These are phyloP conservation scores for Metallyticus violacea DNA, from an alignment of 2,888 invertebrate genomes.

Conservation along the genomic window DNA sequence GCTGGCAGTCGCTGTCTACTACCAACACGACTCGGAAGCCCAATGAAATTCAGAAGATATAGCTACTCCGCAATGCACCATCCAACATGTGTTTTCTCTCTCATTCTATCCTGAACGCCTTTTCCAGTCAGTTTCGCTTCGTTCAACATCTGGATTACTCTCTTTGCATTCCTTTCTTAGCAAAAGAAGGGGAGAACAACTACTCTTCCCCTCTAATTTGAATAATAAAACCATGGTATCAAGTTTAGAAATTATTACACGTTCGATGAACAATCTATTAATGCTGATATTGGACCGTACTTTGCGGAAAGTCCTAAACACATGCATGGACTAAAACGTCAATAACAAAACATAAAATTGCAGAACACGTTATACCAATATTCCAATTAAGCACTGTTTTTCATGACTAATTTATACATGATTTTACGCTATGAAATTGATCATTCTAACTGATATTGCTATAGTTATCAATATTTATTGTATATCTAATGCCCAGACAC, in stretches of 20 bases:
- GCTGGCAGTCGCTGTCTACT: too few relatives aligned
- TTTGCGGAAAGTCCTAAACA: neutral
- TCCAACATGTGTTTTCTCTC: neutral
- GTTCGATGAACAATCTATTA: neutral
- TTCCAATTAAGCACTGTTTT: too few relatives aligned
- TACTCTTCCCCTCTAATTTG: neutral
- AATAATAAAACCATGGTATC: neutral
- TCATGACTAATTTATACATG: too few relatives aligned
- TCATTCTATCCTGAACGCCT: neutral
- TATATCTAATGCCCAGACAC: too few relatives aligned
- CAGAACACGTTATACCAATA: too few relatives aligned
- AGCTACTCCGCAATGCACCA: constrained; percentile 7
- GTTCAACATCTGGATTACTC: neutral
- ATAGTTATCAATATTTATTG: too few relatives aligned
- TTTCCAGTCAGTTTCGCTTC: neutral
- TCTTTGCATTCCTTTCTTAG: neutral
- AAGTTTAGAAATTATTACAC: neutral
- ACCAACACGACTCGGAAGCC: neutral
- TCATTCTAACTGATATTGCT: too few relatives aligned
- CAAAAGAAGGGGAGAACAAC: too few relatives aligned
- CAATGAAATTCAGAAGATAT: constrained; percentile 1
- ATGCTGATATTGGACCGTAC: neutral
- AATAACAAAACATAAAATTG: too few relatives aligned
- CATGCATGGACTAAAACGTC: too few relatives aligned
- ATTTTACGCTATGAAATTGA: too few relatives aligned